A percentile compares a stretch with the other conserved stretches of the same genome.
Conservation (phyloP, 2,888 invertebrate species). For the Rhopalosiphum nymphaeae region DNA sequence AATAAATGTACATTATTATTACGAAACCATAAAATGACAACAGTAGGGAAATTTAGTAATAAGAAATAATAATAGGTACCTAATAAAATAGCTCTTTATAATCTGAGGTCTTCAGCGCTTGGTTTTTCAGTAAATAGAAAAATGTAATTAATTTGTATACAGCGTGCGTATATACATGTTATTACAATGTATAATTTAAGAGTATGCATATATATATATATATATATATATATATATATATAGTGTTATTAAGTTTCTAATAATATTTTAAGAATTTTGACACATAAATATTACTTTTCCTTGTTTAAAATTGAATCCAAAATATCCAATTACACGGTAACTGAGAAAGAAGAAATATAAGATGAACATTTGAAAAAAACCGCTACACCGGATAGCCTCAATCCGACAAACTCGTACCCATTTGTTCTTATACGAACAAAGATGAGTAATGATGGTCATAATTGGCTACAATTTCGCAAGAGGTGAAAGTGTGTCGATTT, state of each 20-base stretch:
- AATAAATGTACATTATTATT: background rate
- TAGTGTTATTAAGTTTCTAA: background rate
- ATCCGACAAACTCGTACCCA: constrained; percentile 19
- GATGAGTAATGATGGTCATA: constrained; percentile 57
- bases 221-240: background rate
- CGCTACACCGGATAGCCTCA: background rate
- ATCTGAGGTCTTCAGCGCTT: background rate
- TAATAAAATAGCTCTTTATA: background rate
- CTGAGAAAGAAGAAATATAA: background rate
- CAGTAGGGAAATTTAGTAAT: background rate
- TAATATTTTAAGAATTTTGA: constrained; percentile 29
- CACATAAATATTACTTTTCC: constrained; percentile 25
- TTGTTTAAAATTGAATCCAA: constrained; percentile 37
- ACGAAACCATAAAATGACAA: background rate
- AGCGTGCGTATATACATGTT: background rate
- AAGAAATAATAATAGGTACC: background rate
- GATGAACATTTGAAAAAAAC: constrained; percentile 23
- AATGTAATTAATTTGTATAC: background rate
- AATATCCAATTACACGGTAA: constrained; percentile 62
- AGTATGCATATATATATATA: background rate
- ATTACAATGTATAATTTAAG: background rate
- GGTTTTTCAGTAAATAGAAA: background rate
- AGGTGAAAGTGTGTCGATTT: constrained; percentile 54
- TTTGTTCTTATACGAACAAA: constrained; percentile 25
- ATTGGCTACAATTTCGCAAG: constrained; percentile 46